phyloP scores from a whole-genome alignment of 2,113 vertebrate species.

The Ptilorrhoa leucosticta region DNA sequence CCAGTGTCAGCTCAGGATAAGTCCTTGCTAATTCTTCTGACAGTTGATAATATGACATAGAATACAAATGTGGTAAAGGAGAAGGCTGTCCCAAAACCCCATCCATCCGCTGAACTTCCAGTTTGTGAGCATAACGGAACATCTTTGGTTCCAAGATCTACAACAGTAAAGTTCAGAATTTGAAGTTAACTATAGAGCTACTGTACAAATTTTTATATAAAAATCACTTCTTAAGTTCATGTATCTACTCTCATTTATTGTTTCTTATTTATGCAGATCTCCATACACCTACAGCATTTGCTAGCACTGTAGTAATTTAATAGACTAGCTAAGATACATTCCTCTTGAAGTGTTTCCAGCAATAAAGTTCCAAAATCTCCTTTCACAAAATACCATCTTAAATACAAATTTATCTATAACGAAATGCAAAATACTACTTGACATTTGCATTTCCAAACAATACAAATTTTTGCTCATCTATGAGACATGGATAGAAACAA shows the following conservation, averaged over 20 bases:
- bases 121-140: constrained; percentile 96
- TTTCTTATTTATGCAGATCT: not conserved
- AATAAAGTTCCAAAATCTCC: not conserved
- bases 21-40: constrained; percentile 96
- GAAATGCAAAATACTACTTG: not conserved
- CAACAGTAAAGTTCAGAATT: not conserved
- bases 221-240: not conserved
- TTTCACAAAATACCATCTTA: not conserved
- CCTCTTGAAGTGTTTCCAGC: not conserved
- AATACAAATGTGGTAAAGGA: constrained; percentile 93
- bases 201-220: not conserved
- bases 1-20: constrained; percentile 93
- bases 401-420: not conserved
- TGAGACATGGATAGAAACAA: not conserved
- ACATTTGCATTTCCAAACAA: not conserved
- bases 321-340: not conserved
- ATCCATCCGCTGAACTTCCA: constrained; percentile 92
- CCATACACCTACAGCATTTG: not conserved
- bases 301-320: not conserved
- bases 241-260: not conserved
- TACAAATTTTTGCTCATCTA: not conserved
- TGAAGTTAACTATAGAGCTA: not conserved
- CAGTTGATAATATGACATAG: constrained; percentile 93
- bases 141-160: constrained; percentile 98
- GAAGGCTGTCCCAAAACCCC: constrained; percentile 89